Evolutionary conservation across 2,888 invertebrate genomes (phyloP).

Genomic region (Netelia inedita): DNA sequence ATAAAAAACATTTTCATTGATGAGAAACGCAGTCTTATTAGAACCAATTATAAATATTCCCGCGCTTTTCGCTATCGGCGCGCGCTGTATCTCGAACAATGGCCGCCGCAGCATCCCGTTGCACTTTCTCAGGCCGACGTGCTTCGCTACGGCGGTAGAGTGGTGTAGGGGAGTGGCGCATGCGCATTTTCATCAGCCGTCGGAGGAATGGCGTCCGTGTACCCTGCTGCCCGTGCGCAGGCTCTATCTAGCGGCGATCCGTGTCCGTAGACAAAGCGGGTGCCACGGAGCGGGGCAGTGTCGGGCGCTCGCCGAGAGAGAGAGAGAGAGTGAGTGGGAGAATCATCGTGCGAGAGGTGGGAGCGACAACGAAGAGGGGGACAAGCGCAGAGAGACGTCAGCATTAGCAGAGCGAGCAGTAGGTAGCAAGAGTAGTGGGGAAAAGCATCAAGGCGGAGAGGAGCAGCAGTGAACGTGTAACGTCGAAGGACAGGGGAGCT

Average conservation of each 20-base stretch:
- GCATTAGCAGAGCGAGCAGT: not conserved
- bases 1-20: not conserved
- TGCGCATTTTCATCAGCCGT: conserved; percentile 12
- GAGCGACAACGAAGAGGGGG: not conserved
- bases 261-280: conserved; percentile 53
- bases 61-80: not conserved
- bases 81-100: conserved; percentile 1
- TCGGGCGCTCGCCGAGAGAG: conserved; percentile 30
- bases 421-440: conserved; percentile 36
- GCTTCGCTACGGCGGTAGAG: not conserved
- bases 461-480: not conserved
- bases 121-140: not conserved
- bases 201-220: conserved; percentile 56
- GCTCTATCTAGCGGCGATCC: conserved; percentile 61
- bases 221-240: conserved; percentile 38
- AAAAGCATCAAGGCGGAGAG: conserved; percentile 32
- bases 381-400: conserved; percentile 2
- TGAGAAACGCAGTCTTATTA: not conserved
- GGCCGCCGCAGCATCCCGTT: conserved; percentile 1
- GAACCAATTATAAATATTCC: not conserved
- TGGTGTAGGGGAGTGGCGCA: not conserved
- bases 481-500: conserved; percentile 37
- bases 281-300: conserved; percentile 10
- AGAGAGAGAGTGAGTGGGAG: conserved; percentile 1
- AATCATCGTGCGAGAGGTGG: not conserved